phyloP scores from a whole-genome alignment of 2,797 vertebrate species.

The Sebastes minor region DNA sequence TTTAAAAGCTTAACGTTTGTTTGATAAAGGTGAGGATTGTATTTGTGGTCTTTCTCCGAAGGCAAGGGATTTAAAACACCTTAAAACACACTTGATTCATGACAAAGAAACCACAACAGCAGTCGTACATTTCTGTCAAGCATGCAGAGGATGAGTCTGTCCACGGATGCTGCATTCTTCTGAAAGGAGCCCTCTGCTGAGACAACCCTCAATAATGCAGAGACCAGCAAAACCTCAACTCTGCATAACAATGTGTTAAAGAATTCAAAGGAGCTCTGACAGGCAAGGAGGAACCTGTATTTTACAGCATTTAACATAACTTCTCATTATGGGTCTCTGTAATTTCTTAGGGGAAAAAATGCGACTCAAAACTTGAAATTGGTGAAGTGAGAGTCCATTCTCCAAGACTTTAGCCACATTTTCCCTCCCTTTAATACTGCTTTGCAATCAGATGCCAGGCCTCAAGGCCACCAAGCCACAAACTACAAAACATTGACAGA shows the following conservation, averaged over 20 bases:
- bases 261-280: constrained; percentile 74
- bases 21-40: constrained; percentile 33
- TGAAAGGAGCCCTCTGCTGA: constrained; percentile 50
- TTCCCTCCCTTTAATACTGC: constrained; percentile 45
- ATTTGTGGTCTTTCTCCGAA: constrained; percentile 47
- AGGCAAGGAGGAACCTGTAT: constrained; percentile 79
- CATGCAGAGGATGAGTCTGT: constrained; percentile 39
- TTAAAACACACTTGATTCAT: constrained; percentile 57
- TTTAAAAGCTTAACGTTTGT: constrained; percentile 12
- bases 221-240: constrained; percentile 75
- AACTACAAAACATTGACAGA: constrained; percentile 37
- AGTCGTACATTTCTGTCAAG: constrained; percentile 40
- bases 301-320: constrained; percentile 86
- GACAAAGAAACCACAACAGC: constrained; percentile 58
- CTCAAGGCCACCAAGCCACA: constrained; percentile 52
- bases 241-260: constrained; percentile 83
- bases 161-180: constrained; percentile 42
- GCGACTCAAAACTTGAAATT: constrained; percentile 63
- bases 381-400: constrained; percentile 61
- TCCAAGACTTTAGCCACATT: constrained; percentile 46
- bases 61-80: constrained; percentile 54
- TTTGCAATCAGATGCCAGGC: constrained; percentile 40
- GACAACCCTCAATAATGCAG: constrained; percentile 58
- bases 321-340: constrained; percentile 82
- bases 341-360: constrained; percentile 73